Percentiles rank a stretch among this genome's conserved stretches.
Evolutionary conservation across 2,113 vertebrate species (phyloP).

Genomic region (Hyperopisus bebe): DNA sequence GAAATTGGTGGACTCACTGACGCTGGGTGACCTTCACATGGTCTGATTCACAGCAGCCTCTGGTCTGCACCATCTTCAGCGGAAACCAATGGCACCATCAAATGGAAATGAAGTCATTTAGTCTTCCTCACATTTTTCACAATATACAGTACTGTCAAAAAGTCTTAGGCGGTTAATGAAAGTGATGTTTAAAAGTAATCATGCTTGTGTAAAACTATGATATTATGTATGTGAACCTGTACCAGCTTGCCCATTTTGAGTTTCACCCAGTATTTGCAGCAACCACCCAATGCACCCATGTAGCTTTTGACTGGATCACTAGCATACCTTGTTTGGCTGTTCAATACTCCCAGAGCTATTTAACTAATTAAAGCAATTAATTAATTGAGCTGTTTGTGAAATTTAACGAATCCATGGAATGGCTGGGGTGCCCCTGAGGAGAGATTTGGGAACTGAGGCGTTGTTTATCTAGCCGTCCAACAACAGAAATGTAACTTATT

Average conservation of each 20-base stretch:
- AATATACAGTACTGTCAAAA: background rate
- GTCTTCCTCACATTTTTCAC: background rate
- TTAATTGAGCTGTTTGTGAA: background rate
- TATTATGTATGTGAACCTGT: background rate
- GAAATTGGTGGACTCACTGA: background rate
- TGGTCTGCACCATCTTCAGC: background rate
- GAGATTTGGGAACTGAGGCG: background rate
- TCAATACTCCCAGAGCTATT: background rate
- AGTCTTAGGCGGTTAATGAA: background rate
- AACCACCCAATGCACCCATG: background rate
- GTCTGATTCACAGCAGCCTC: background rate
- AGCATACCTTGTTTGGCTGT: background rate
- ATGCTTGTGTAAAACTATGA: too few species aligned
- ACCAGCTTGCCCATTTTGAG: background rate
- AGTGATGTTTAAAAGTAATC: background rate
- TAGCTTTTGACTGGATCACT: background rate
- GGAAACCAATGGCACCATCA: background rate
- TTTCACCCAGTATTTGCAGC: background rate
- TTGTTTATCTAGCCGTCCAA: background rate
- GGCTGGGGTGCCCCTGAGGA: background rate
- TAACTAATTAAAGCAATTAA: background rate
- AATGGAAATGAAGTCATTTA: background rate
- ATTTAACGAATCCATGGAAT: background rate
- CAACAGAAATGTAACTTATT: background rate
- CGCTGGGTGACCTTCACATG: background rate